These are phyloP conservation scores for Heliconius cydno DNA, from an alignment of 2,888 invertebrate genomes.

Conservation along the genomic window DNA sequence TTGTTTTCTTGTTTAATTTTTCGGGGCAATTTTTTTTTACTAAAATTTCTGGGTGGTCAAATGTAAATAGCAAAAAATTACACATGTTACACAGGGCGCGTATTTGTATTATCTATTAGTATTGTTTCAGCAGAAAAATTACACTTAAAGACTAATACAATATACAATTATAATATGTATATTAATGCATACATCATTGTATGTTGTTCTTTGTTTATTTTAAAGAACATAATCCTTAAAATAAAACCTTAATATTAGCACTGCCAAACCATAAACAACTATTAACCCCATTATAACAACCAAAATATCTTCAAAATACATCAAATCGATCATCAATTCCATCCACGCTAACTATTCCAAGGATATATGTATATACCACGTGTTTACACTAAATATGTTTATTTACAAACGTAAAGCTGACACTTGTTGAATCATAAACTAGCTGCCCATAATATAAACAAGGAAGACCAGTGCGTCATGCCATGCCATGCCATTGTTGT, in stretches of 20 bases:
- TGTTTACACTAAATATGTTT: constrained; percentile 46
- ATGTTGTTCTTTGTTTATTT: background rate
- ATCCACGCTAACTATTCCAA: constrained; percentile 42
- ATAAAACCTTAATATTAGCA: background rate
- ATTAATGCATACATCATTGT: too few relatives aligned
- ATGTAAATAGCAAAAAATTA: too few relatives aligned
- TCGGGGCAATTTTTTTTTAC: too few relatives aligned
- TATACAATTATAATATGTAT: too few relatives aligned
- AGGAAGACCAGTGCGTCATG: constrained; percentile 63
- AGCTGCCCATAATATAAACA: constrained; percentile 60
- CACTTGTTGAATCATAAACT: constrained; percentile 64
- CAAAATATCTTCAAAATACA: constrained; percentile 24
- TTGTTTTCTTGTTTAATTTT: too few relatives aligned
- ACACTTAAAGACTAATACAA: too few relatives aligned
- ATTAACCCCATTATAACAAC: background rate
- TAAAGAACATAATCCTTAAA: background rate
- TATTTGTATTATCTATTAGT: too few relatives aligned
- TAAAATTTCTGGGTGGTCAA: too few relatives aligned
- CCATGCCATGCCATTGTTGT: constrained; percentile 57
- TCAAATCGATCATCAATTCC: constrained; percentile 41
- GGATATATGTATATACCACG: constrained; percentile 42
- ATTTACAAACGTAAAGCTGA: constrained; percentile 48
- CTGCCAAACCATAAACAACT: background rate
- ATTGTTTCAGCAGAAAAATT: too few relatives aligned
- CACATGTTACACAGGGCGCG: too few relatives aligned